Percentiles rank a stretch among this genome's conserved stretches.
Evolutionary conservation across 2,888 invertebrate genomes (phyloP).

Genomic region (Pachycephus smyrnensis): DNA sequence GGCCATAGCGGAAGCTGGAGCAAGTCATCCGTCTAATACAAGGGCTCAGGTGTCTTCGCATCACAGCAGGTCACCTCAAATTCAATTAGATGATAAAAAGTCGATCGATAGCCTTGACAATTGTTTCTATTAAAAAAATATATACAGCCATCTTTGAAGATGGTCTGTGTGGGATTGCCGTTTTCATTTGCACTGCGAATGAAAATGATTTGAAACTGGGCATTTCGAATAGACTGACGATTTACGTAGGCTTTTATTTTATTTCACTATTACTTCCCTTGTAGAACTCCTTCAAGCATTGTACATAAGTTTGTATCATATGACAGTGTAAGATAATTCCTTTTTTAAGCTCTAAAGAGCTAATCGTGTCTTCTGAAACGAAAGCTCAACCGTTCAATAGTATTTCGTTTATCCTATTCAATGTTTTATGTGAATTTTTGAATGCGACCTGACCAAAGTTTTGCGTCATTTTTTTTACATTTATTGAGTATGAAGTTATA

Average conservation of each 20-base stretch:
- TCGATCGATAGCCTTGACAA: not conserved
- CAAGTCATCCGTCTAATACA: not conserved
- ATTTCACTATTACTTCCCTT: slow-evolving; percentile 2
- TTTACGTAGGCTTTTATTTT: slow-evolving; percentile 4
- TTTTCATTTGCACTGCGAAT: slow-evolving; percentile 27
- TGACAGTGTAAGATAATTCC: slow-evolving; percentile 2
- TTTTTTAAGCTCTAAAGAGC: not conserved
- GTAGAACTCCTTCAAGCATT: not conserved
- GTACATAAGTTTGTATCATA: slow-evolving; percentile 8
- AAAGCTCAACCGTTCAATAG: not conserved
- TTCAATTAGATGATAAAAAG: slow-evolving; percentile 9
- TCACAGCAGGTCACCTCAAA: slow-evolving; percentile 11
- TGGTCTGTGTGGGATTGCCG: slow-evolving; percentile 38
- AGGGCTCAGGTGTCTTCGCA: not conserved
- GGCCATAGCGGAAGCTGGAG: slow-evolving; percentile 40
- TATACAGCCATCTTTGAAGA: slow-evolving; percentile 12
- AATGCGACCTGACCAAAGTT: not conserved
- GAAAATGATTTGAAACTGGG: not conserved
- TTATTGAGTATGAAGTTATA: not conserved
- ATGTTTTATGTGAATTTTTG: not conserved
- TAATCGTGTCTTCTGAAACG: not conserved
- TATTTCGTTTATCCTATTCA: not conserved
- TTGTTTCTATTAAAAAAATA: not conserved
- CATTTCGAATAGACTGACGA: slow-evolving; percentile 12
- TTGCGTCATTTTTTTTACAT: not conserved